phyloP scores from a whole-genome alignment of 2,888 invertebrate species.

The Steinernema carpocapsae region DNA sequence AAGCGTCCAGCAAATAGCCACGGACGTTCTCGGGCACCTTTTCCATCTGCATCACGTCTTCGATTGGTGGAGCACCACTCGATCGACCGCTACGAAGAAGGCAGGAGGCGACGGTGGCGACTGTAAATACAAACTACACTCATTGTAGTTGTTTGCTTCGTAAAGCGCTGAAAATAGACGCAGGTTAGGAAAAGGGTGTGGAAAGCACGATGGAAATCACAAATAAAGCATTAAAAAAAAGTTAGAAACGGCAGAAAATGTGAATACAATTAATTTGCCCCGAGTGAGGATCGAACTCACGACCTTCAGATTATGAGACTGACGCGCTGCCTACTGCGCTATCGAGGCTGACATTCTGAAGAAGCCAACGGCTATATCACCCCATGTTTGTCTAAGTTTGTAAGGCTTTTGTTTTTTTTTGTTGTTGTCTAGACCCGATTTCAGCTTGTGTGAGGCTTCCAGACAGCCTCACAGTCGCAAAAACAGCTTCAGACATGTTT shows the following conservation, averaged over 20 bases:
- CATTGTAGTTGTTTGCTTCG: slow-evolving; percentile 9
- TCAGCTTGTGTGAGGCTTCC: too few species aligned
- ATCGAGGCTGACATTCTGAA: slow-evolving; percentile 36
- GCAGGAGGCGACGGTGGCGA: not conserved
- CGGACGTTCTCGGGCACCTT: slow-evolving; percentile 22
- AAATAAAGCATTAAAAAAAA: too few species aligned
- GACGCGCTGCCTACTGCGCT: slow-evolving; percentile 84
- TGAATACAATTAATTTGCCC: slow-evolving; percentile 47
- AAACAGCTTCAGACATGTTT: too few species aligned
- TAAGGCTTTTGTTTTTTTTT: too few species aligned
- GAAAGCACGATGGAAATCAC: too few species aligned
- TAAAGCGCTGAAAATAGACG: not conserved
- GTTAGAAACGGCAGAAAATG: too few species aligned
- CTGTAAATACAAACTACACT: slow-evolving; percentile 26
- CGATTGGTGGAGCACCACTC: not conserved
- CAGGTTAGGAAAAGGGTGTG: too few species aligned
- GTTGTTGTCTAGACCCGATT: too few species aligned
- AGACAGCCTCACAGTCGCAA: too few species aligned
- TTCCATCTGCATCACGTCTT: slow-evolving; percentile 8
- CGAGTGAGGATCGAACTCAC: slow-evolving; percentile 89
- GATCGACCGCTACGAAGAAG: too few species aligned
- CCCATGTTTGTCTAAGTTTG: too few species aligned
- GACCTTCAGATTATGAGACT: slow-evolving; percentile 91
- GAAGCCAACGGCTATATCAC: too few species aligned
- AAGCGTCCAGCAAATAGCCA: slow-evolving; percentile 14